Base-by-base conservation (phyloP, 2,888 invertebrate genomes). In the Melanotus villosus region DNA sequence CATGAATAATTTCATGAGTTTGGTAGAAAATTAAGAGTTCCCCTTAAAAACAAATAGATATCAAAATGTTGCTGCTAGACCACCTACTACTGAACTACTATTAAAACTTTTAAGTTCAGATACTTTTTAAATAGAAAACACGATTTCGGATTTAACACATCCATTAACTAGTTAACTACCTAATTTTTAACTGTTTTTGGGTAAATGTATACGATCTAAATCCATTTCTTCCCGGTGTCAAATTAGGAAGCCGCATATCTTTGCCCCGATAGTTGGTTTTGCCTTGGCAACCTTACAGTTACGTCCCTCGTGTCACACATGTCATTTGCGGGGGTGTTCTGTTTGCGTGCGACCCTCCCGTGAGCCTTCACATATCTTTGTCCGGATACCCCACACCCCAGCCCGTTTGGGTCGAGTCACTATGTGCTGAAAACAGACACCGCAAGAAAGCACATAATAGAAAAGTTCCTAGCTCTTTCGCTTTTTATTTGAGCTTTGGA, bases 291-390 rank as follows among this genome's bases (percentile, higher is more conserved):
- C 75, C 74, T 75, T 75, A 74, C 70, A 75, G 62, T 71, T 62
- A 69, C 68, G 64, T 71, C 73, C 75, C 74, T 72, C 70, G 68
- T 73, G 72, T 74, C 75, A 74, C 76, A 75, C 76, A 75, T 77
- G 75, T 76, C 76, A 76, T 76, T 75, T 74, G 76, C 64, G 72
- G 74, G 76, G 76, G 75, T 75, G 78, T 67, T 75, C 71, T 73
- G 73, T 77, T 75, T 77, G 76, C 77, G 76, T 76, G 75, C 73
- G 71, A 70, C 70, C 62, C 70, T 62, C 65, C 59, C 43, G 62
- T 66, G 62, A 47, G 70, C 62, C 60, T 66, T 62, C 72, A 73
- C 75, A 71, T 73, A 75, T 74, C 73, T 73, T 74, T 73, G 73
- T 72, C 73, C 73, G 62, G 65, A 67, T 66, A 71, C 66, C 59